Evolutionary conservation across 2,888 invertebrate species (phyloP), one percentile per base, ranked within the genome.

Genomic region (Alloscopus bannaensis): DNA sequence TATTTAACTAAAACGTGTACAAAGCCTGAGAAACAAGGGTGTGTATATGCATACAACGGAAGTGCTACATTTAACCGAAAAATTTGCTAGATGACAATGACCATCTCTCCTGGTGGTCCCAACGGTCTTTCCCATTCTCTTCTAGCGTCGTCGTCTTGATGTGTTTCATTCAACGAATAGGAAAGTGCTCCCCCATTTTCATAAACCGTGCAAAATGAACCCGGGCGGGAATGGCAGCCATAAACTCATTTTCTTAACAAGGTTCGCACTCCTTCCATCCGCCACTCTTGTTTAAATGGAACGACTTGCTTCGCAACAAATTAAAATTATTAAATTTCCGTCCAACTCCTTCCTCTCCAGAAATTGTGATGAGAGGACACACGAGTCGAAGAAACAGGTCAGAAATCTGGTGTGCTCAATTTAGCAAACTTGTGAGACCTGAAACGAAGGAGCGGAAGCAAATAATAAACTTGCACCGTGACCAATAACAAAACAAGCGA

Each of bases 301-400:
- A 70, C 59, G 45, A 59, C 69, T 70, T 70, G 69, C 42, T 70
- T 59, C 45, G 69, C 42, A 57, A 70, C 57, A 70, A 70, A 70
- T 70, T 70, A 70, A 70, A 59, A 70, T 59, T 70, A 70, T 70
- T 70, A 70, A 70, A 70, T 70, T 69, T 55, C 68, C 40, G 55
- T 70, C 42, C 50, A 66, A 66, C 52, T 65, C 47, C 50, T 4
- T 47, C 28, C 2, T 65, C 64, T 42, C 45, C 4, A 40, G 60
- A 22, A 26, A 64, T 13, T 11, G 24, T 16, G 45, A 45, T 42
- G 36, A 36, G 40, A n/a, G 36, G 64, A 45, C 6, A 45, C 13
- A n/a, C 26, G 18, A 11, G 64, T 36, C 36, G n/a, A n/a, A n/a
- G n/a, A n/a, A n/a, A n/a, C n/a, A n/a, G n/a, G n/a, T n/a, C n/a